Percentiles rank a stretch among this genome's conserved stretches.
phyloP scores from a whole-genome alignment of 2,113 vertebrate species.

The Cephalophus harveyi region DNA sequence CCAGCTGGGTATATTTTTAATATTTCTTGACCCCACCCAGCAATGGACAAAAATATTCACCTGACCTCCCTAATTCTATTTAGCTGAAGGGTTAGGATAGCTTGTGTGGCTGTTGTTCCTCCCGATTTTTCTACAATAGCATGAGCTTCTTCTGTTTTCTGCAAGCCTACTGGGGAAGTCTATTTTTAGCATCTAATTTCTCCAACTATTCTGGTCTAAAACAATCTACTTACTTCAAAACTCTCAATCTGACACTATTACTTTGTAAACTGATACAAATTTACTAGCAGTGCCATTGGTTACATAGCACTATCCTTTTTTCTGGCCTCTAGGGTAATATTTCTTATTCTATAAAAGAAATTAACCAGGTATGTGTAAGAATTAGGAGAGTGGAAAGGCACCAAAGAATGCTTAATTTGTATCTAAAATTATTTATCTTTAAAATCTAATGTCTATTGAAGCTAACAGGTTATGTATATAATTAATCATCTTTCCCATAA shows the following conservation, averaged over 20 bases:
- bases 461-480: not conserved
- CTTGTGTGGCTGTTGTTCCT: not conserved
- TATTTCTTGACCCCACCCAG: not conserved
- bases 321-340: not conserved
- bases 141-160: accelerated
- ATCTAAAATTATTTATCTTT: not conserved
- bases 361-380: not conserved
- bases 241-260: not conserved
- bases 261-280: not conserved
- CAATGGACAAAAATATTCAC: not conserved
- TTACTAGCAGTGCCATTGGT: not conserved
- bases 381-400: not conserved
- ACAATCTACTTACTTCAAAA: not conserved
- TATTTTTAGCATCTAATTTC: not conserved
- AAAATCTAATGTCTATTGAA: not conserved
- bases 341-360: not conserved
- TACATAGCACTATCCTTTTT: not conserved
- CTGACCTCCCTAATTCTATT: not conserved
- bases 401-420: not conserved
- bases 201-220: not conserved
- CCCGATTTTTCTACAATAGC: not conserved
- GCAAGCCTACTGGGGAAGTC: not conserved
- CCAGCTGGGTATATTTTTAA: not conserved
- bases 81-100: not conserved
- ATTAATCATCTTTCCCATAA: not conserved